Conservation (phyloP, 2,113 vertebrate genomes). For the Trichechus manatus region DNA sequence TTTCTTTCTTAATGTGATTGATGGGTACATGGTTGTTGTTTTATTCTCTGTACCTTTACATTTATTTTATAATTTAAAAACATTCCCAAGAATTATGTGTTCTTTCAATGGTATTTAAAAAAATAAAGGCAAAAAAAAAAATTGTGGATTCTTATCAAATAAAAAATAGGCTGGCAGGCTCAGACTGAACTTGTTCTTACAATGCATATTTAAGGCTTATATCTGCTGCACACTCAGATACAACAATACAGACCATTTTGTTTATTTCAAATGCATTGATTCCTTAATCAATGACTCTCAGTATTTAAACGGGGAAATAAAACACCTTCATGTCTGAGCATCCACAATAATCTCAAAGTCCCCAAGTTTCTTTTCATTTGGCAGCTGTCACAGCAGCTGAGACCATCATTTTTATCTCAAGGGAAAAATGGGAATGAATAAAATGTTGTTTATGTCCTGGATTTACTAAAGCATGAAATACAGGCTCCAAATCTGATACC, state of each 20-base stretch:
- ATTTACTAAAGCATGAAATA: constrained; percentile 43
- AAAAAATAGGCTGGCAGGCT: neutral
- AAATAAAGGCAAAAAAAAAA: neutral
- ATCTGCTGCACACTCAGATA: neutral
- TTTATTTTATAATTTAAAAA: constrained; percentile 6
- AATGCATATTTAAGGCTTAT: neutral
- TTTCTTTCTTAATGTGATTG: neutral
- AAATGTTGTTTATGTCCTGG: neutral
- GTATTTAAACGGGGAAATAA: neutral
- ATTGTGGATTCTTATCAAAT: neutral
- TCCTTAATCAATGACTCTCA: neutral
- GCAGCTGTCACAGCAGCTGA: neutral
- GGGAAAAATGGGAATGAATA: neutral
- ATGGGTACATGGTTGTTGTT: neutral
- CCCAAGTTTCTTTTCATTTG: neutral
- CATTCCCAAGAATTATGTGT: neutral
- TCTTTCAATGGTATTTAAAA: neutral
- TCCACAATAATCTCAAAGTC: neutral
- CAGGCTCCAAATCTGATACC: neutral
- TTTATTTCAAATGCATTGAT: neutral
- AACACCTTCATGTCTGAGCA: neutral
- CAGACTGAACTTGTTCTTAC: neutral
- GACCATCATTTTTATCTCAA: constrained; percentile 15
- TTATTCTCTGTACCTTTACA: neutral
- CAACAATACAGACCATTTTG: neutral